Percentiles rank a stretch among this genome's conserved stretches.
phyloP scores from a whole-genome alignment of 2,113 vertebrate genomes.

The Eretmochelys imbricata region DNA sequence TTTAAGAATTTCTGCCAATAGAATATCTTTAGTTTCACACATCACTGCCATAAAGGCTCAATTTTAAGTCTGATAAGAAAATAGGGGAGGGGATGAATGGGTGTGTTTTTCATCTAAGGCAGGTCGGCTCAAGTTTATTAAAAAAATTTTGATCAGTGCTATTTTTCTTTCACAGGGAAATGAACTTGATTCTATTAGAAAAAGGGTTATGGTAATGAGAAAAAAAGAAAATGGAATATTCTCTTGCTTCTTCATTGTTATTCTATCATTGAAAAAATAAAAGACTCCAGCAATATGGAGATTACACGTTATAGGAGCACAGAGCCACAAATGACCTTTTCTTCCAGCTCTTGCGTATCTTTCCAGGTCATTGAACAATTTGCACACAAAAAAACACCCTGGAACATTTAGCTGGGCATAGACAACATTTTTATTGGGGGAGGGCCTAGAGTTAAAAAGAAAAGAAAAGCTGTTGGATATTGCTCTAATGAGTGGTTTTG shows the following conservation, averaged over 20 bases:
- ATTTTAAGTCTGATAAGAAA: constrained; percentile 23
- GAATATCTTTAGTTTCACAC: background rate
- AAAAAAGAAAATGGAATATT: background rate
- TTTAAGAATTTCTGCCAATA: background rate
- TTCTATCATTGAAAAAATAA: background rate
- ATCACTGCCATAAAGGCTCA: background rate
- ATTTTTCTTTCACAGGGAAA: constrained; percentile 7
- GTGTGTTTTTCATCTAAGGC: background rate
- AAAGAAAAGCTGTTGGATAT: background rate
- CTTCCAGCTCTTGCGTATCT: background rate
- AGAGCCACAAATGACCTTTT: background rate
- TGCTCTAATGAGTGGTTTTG: background rate
- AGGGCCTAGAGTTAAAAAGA: background rate
- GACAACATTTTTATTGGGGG: background rate
- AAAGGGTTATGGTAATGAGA: background rate
- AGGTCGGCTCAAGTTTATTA: background rate
- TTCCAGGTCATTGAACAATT: background rate
- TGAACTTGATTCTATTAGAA: background rate
- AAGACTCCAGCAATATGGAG: background rate
- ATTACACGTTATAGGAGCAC: background rate
- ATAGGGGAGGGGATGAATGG: background rate
- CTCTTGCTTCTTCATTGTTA: background rate
- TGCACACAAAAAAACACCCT: background rate
- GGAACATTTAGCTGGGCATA: background rate
- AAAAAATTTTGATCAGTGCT: background rate